phyloP scores from a whole-genome alignment of 2,113 vertebrate species.

The Cololabis saira region DNA sequence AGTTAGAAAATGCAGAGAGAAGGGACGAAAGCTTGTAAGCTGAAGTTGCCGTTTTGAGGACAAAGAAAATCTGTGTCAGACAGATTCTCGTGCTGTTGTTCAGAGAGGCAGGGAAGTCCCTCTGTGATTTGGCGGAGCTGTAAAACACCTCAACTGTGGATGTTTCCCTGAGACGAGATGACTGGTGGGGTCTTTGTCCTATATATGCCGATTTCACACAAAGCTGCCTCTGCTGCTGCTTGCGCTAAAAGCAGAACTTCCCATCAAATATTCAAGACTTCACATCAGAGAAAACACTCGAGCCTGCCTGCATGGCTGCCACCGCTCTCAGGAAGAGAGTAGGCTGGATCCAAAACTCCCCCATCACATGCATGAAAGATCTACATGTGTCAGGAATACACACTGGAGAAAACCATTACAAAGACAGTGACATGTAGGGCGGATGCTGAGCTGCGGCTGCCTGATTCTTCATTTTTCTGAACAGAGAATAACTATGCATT shows the following conservation, averaged over 20 bases:
- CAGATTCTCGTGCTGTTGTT: slow-evolving; percentile 21
- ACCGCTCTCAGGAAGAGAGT: slow-evolving; percentile 40
- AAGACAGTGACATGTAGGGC: background rate
- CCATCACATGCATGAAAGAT: slow-evolving; percentile 29
- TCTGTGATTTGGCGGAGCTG: slow-evolving; percentile 47
- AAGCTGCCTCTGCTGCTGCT: slow-evolving; percentile 52
- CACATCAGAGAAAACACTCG: slow-evolving; percentile 58
- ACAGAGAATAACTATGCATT: slow-evolving; percentile 41
- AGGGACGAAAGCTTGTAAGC: slow-evolving; percentile 11
- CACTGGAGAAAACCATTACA: slow-evolving; percentile 20
- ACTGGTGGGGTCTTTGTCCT: slow-evolving; percentile 69
- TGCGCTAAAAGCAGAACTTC: slow-evolving; percentile 61
- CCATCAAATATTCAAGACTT: slow-evolving; percentile 77
- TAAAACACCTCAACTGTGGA: slow-evolving; percentile 45
- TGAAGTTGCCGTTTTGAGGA: slow-evolving; percentile 42
- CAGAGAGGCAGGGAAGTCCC: slow-evolving; percentile 38
- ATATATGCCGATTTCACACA: slow-evolving; percentile 61
- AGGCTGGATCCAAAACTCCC: slow-evolving; percentile 35
- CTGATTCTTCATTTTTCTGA: slow-evolving; percentile 34
- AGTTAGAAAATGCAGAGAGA: slow-evolving; percentile 45
- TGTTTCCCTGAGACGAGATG: slow-evolving; percentile 51
- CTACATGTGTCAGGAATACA: slow-evolving; percentile 45
- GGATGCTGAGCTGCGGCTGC: slow-evolving; percentile 21
- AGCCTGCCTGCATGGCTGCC: slow-evolving; percentile 40
- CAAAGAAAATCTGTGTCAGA: slow-evolving; percentile 29